Conservation (phyloP, 2,888 invertebrate genomes). For the Thalpophila matura region DNA sequence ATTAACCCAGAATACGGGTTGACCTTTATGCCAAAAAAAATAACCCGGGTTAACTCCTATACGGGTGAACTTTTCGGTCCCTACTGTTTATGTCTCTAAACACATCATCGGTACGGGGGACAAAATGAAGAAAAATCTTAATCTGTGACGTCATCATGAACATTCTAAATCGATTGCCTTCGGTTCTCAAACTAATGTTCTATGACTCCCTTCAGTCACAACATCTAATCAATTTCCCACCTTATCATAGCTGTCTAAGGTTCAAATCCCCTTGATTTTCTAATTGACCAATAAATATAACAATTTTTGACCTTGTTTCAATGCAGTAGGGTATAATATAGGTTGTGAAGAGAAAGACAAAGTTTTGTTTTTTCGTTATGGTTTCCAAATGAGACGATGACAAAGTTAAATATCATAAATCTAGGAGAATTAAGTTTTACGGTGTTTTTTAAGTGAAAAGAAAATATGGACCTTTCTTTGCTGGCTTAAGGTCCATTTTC, state of each 20-base stretch:
- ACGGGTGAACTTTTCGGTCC: too few relatives aligned
- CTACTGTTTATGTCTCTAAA: too few relatives aligned
- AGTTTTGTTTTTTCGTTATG: conserved; percentile 24
- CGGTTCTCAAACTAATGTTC: conserved; percentile 35
- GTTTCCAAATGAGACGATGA: conserved; percentile 21
- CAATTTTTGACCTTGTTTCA: background rate
- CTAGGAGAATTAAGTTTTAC: conserved; percentile 15
- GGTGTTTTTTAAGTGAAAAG: background rate
- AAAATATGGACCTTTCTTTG: background rate
- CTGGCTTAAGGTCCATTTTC: too few relatives aligned
- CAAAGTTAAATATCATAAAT: conserved; percentile 25
- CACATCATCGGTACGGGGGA: too few relatives aligned
- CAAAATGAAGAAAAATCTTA: background rate
- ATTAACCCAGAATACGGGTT: too few relatives aligned
- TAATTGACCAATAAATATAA: background rate
- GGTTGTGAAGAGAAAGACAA: background rate
- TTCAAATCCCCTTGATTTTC: background rate
- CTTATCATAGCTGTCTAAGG: background rate
- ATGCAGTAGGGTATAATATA: background rate
- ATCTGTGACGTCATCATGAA: background rate
- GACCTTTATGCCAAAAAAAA: too few relatives aligned
- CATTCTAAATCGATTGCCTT: conserved; percentile 29
- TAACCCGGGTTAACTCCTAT: too few relatives aligned
- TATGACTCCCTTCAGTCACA: conserved; percentile 8
- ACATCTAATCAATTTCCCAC: background rate